A percentile compares a stretch with the other conserved stretches of the same genome.
Conservation (phyloP, 1,140 invertebrate genomes). For the Drosophila sucinea region DNA sequence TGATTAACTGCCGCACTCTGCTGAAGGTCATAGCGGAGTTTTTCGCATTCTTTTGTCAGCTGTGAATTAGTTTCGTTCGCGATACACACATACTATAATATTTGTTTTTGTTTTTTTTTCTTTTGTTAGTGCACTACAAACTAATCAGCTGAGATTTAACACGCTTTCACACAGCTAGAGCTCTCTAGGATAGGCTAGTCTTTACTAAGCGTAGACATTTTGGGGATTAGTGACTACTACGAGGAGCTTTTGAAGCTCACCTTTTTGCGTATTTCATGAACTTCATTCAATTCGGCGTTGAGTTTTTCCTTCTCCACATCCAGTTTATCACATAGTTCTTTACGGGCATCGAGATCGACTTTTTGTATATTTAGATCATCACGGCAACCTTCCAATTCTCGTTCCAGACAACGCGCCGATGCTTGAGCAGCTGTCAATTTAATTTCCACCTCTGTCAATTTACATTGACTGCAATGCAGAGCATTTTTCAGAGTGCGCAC, state of each 20-base stretch:
- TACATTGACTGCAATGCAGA: constrained; percentile 48
- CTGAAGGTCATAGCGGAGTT: constrained; percentile 59
- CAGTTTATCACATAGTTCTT: constrained; percentile 76
- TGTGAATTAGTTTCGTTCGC: constrained; percentile 27
- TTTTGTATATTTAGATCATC: constrained; percentile 62
- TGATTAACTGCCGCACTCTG: constrained; percentile 45
- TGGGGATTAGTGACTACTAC: constrained; percentile 27
- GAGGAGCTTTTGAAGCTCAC: constrained; percentile 45
- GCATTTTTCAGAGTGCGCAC: constrained; percentile 58
- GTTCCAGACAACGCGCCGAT: constrained; percentile 47
- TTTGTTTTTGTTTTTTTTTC: background rate
- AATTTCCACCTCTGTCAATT: constrained; percentile 56
- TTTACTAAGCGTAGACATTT: constrained; percentile 10
- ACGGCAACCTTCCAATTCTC: constrained; percentile 53
- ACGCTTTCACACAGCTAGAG: background rate
- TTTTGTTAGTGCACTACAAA: background rate
- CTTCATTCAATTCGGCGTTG: constrained; percentile 73
- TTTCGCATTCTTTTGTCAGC: constrained; percentile 56
- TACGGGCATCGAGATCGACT: constrained; percentile 69
- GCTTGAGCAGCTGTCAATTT: constrained; percentile 49
- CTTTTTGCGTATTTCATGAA: constrained; percentile 66
- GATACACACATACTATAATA: constrained; percentile 3
- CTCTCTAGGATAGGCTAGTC: constrained; percentile 10
- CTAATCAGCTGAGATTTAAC: too few species aligned
- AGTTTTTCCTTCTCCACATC: constrained; percentile 74